Percentiles rank a stretch among this genome's conserved stretches.
These are phyloP conservation scores for Microcebus murinus DNA, from an alignment of 2,113 vertebrate species.

Conservation along the genomic window DNA sequence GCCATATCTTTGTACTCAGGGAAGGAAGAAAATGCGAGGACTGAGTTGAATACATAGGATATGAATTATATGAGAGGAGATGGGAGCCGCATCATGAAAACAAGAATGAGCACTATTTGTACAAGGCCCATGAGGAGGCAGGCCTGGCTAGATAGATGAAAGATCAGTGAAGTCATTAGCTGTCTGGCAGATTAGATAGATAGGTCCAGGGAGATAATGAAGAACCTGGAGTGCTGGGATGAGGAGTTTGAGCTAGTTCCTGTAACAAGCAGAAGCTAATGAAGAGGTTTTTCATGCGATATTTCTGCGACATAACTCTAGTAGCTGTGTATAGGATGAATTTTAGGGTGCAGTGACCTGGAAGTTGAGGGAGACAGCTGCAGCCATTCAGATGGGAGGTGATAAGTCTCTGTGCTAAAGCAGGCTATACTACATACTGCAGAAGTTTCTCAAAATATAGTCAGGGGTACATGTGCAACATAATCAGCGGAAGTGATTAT, in stretches of 20 bases:
- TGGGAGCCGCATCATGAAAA: not conserved
- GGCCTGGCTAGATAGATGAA: not conserved
- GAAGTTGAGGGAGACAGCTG: not conserved
- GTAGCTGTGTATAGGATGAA: not conserved
- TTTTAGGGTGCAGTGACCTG: not conserved
- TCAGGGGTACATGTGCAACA: not conserved
- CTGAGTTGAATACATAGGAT: not conserved
- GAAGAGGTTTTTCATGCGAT: not conserved
- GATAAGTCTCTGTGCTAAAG: not conserved
- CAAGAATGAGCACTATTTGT: not conserved
- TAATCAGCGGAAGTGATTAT: not conserved
- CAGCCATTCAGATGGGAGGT: not conserved
- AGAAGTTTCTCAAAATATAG: not conserved
- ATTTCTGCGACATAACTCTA: slow-evolving; percentile 12
- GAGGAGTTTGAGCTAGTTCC: not conserved
- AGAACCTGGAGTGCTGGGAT: not conserved
- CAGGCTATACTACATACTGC: not conserved
- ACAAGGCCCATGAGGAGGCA: not conserved
- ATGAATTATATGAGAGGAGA: not conserved
- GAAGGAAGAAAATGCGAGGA: slow-evolving; percentile 40
- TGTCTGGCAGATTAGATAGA: not conserved
- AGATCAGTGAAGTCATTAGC: not conserved
- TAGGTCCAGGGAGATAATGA: not conserved
- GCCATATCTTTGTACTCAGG: not conserved
- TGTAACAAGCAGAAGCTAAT: not conserved